These are phyloP conservation scores for Podarcis lilfordi DNA, from an alignment of 2,797 vertebrate genomes.

Conservation along the genomic window DNA sequence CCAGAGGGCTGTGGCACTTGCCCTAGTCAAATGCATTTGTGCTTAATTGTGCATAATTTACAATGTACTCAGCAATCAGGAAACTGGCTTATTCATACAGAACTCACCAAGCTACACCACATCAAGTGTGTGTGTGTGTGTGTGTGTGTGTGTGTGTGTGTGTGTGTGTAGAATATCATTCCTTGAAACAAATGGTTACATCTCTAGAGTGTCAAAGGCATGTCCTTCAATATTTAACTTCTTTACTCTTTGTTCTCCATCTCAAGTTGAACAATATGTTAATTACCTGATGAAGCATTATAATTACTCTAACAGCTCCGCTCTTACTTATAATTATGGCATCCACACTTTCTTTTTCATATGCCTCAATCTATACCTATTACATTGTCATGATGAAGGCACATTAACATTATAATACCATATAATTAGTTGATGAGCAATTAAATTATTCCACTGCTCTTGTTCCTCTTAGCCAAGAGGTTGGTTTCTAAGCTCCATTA, in stretches of 20 bases:
- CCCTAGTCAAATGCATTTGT: neutral
- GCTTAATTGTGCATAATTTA: neutral
- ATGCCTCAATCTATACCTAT: slow-evolving; percentile 87
- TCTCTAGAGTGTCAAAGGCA: slow-evolving; percentile 73
- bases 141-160: too few species aligned
- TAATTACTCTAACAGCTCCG: slow-evolving; percentile 92
- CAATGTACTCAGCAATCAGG: neutral
- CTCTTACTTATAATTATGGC: slow-evolving; percentile 85
- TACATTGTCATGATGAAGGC: slow-evolving; percentile 88
- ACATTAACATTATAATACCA: slow-evolving; percentile 93
- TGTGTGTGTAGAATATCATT: slow-evolving; percentile 44
- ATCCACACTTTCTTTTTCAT: slow-evolving; percentile 85
- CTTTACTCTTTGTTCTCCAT: slow-evolving; percentile 82
- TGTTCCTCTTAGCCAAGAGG: slow-evolving; percentile 85
- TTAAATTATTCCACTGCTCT: slow-evolving; percentile 93
- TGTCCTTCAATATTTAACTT: slow-evolving; percentile 90
- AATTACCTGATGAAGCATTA: slow-evolving; percentile 90
- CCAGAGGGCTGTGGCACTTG: neutral
- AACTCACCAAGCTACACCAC: slow-evolving; percentile 3
- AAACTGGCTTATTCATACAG: neutral
- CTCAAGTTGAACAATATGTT: slow-evolving; percentile 90
- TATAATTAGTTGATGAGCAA: slow-evolving; percentile 93
- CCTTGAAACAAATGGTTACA: slow-evolving; percentile 26
- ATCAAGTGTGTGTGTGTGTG: neutral
- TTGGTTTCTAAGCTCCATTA: slow-evolving; percentile 81